Evolutionary conservation across 1,140 invertebrate species (phyloP), one percentile per base, ranked within the genome.

Genomic region (Tribolium castaneum): DNA sequence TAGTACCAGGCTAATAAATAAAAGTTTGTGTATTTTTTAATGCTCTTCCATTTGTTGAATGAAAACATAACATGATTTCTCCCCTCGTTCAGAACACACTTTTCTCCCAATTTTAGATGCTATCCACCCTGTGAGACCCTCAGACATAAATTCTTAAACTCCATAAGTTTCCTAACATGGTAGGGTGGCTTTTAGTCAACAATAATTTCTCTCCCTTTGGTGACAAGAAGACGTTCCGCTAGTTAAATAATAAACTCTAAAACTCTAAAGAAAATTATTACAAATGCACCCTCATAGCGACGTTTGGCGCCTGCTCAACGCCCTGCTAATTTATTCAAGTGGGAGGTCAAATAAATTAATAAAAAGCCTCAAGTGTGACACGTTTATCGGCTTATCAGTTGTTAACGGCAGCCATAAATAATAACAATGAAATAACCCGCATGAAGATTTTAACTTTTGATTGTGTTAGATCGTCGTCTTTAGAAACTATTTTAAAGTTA

Each of bases 201-300:
- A 66, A 66, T 35, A 66, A 59, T 66, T 66, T 66, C 59, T 5
- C 59, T 66, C 25, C 59, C 13, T 35, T 35, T 35, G 35, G 59
- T 34, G 9, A 66, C 13, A 19, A 59, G 19, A 66, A 34, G 30
- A 35, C 59, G 13, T 66, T 35, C 22, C 34, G 56, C 13, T 9
- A 13, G 19, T n/a, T 35, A 35, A 66, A 66, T 66, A 66, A 35
- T 35, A 66, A 66, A 66, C 30, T 59, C 10, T 59, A 59, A 66
- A 66, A 66, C 30, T 59, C 10, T 59, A 59, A 59, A 66, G 59
- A 66, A 66, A 66, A 22, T 66, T 66, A 66, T 66, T 34, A 66
- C 34, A 66, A 66, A 35, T 66, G 59, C 30, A 66, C 59, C 59
- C 59, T 66, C 59, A 35, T 66, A 9, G 12, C 45, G 59, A 66